Conservation (phyloP, 2,797 vertebrate genomes). For the Centroberyx gerrardi region DNA sequence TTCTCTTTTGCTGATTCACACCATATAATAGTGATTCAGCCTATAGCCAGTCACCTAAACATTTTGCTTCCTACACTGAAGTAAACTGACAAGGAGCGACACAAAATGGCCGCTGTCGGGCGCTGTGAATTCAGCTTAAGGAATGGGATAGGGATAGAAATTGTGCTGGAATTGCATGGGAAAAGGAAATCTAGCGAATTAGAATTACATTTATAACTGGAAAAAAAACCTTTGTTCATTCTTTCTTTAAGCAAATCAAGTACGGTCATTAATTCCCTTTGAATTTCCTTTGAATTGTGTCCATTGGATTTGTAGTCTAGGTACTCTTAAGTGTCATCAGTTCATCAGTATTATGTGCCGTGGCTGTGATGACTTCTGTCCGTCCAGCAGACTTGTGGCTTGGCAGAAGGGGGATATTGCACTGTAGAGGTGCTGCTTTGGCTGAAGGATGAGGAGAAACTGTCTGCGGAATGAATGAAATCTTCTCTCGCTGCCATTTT, state of each 20-base stretch:
- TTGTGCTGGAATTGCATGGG: not conserved
- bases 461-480: conserved; percentile 75
- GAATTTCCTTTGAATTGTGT: conserved; percentile 7
- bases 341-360: conserved; percentile 54
- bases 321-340: conserved; percentile 55
- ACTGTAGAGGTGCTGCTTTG: conserved; percentile 77
- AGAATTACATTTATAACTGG: not conserved
- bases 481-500: conserved; percentile 60
- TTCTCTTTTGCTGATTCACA: no score
- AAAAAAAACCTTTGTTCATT: conserved; percentile 10
- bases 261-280: conserved; percentile 11
- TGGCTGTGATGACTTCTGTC: conserved; percentile 53
- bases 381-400: conserved; percentile 70
- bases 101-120: conserved; percentile 6
- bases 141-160: no score
- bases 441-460: conserved; percentile 65
- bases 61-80: conserved; percentile 2
- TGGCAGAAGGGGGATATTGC: conserved; percentile 59
- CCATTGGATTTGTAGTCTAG: conserved; percentile 30
- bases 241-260: not conserved
- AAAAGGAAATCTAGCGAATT: conserved; percentile 8
- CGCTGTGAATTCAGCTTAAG: not conserved
- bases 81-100: conserved; percentile 14
- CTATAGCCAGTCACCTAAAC: not conserved
- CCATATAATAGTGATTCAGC: no score